A percentile compares a stretch with the other conserved stretches of the same genome.
phyloP scores from a whole-genome alignment of 2,113 vertebrate genomes.

The Cyprinus carpio region DNA sequence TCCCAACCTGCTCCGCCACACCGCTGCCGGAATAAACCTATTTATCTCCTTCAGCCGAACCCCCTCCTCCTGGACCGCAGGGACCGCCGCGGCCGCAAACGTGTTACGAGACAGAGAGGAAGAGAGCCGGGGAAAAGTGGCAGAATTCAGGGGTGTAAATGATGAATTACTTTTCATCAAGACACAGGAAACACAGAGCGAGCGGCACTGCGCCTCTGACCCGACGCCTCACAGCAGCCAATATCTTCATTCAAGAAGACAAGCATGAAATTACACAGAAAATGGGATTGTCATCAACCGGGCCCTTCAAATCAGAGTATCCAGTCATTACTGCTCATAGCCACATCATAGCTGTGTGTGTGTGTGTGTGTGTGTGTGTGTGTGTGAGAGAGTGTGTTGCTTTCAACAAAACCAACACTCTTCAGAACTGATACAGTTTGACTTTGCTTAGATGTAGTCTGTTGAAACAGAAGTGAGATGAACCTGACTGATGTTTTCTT shows the following conservation, averaged over 20 bases:
- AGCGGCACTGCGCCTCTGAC: constrained; percentile 83
- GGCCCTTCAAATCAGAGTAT: constrained; percentile 98
- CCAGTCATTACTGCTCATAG: constrained; percentile 99
- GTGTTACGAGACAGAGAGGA: constrained; percentile 72
- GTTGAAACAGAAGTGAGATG: not conserved
- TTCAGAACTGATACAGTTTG: not conserved
- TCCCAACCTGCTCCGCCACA: constrained; percentile 65
- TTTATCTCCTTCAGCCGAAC: constrained; percentile 91
- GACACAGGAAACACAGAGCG: constrained; percentile 99
- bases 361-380: no score
- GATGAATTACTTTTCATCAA: constrained; percentile 99
- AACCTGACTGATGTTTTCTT: not conserved
- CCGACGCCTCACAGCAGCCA: constrained; percentile 99
- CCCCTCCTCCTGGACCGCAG: constrained; percentile 78
- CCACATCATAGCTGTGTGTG: constrained; percentile 89
- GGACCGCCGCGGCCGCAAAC: constrained; percentile 78
- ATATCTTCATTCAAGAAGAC: constrained; percentile 99
- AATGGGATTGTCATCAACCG: constrained; percentile 99
- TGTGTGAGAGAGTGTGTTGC: no score
- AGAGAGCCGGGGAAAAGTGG: constrained; percentile 80
- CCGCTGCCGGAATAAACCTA: constrained; percentile 87
- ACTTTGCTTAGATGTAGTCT: not conserved
- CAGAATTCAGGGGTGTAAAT: constrained; percentile 99
- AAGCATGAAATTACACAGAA: constrained; percentile 99
- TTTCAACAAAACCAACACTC: not conserved